phyloP scores from a whole-genome alignment of 2,888 invertebrate species.

The Euspilapteryx auroguttella region DNA sequence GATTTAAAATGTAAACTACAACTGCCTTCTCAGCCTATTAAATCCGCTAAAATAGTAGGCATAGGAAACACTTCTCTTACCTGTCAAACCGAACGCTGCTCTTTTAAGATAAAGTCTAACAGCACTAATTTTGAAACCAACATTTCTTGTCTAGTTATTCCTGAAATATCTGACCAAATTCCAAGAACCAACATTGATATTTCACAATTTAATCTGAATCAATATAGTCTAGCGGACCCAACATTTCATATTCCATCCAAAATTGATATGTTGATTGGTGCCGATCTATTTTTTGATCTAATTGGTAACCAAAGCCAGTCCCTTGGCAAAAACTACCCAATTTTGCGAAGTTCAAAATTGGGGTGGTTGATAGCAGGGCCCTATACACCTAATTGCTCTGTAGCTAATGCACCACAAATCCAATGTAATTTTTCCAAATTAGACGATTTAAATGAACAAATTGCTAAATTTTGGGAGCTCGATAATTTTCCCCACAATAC shows the following conservation, averaged over 20 bases:
- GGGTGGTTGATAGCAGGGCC: background rate
- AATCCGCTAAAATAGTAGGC: background rate
- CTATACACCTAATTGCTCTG: background rate
- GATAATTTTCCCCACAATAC: background rate
- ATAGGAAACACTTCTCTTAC: background rate
- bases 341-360: background rate
- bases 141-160: background rate
- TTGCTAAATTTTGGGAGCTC: background rate
- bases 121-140: background rate
- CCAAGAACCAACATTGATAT: background rate
- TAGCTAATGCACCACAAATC: background rate
- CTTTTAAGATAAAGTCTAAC: background rate
- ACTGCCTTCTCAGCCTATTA: background rate
- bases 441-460: background rate
- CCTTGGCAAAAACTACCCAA: background rate
- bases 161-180: background rate
- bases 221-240: background rate
- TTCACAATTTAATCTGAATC: background rate
- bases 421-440: background rate
- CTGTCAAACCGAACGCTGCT: background rate
- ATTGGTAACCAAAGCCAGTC: background rate
- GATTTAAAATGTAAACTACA: background rate
- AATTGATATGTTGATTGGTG: constrained; percentile 1
- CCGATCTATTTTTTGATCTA: background rate
- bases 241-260: background rate